Conservation (phyloP, 1,140 invertebrate species). For the Nasonia giraulti region DNA sequence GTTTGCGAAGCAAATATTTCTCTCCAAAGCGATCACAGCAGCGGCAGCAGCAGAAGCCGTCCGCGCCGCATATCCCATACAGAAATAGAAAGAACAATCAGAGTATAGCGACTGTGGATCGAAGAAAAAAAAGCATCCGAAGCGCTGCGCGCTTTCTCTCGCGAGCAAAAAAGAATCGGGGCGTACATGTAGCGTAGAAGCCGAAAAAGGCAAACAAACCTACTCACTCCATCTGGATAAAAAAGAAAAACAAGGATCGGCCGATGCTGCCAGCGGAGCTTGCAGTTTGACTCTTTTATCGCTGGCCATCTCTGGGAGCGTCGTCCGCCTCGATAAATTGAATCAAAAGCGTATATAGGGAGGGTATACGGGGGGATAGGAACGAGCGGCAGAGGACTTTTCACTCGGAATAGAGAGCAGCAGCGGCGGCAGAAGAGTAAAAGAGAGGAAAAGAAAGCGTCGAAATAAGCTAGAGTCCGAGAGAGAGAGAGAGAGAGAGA, state of each 20-base stretch:
- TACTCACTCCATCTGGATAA: conserved; percentile 3
- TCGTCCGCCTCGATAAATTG: conserved; percentile 66
- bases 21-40: not conserved
- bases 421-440: not conserved
- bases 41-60: too few relatives aligned
- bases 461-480: conserved; percentile 56
- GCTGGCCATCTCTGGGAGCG: conserved; percentile 60
- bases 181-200: conserved; percentile 1
- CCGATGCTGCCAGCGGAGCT: conserved; percentile 52
- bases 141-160: too few relatives aligned
- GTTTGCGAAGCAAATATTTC: not conserved
- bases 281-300: conserved; percentile 64
- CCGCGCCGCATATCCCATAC: not conserved
- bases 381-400: conserved; percentile 57
- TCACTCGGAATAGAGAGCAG: conserved; percentile 20
- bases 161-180: conserved; percentile 10
- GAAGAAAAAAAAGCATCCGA: not conserved
- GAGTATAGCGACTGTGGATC: not conserved
- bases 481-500: not conserved
- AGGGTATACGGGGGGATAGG: not conserved
- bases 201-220: conserved; percentile 33
- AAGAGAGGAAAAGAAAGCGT: conserved; percentile 8
- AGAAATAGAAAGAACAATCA: conserved; percentile 1
- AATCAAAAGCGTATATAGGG: conserved; percentile 64
- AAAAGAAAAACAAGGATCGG: conserved; percentile 54